Base-by-base conservation (phyloP, 2,113 vertebrate genomes). In the Malaclemys terrapin region DNA sequence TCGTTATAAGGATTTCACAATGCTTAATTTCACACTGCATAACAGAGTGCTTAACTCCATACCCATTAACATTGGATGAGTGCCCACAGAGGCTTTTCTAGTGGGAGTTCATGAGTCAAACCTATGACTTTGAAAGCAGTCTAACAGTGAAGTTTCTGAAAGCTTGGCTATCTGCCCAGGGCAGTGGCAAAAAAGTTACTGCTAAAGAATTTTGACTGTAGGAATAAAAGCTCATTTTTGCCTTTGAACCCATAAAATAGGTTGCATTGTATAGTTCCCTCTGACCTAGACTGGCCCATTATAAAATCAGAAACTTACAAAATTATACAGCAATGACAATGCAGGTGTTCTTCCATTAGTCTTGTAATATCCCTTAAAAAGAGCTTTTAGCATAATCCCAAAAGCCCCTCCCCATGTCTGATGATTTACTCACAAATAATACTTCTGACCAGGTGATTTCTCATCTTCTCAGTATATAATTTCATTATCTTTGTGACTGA, bases 211-310 rank as follows among this genome's bases (percentile, higher is more conserved):
- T n/a, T 69, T 69, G 59, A 29, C 7, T 2, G 1, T 17, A 83
- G 75, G 31, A 29, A 31, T 10, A 84, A 19, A 29, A 54, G 65
- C 54, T 84, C 0, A 0, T 57, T 31, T 11, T 4, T 49, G 82
- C 50, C 53, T 62, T 87, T 79, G 31, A 6, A 19, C 2, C 29
- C 13, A 0, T 6, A n/a, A 75, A 47, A 56, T 27, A 11, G 50
- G 4, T 8, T 2, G 17, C 8, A 47, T 0, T 1, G 0, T 31
- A 17, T 7, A 2, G 0, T 31, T 22, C 69, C 16, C 38, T 25
- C 59, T 57, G 8, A 50, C 24, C 11, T 1, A 8, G 31, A 45
- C 5, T 29, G 38, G 42, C 9, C 56, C 10, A 10, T 35, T 6
- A 53, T 57, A 42, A 56, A 62, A 10, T 10, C 84, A n/a, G 0